Evolutionary conservation across 2,113 vertebrate genomes (phyloP), one percentile per base, ranked within the genome.

Genomic region (Campylomormyrus tamandua): DNA sequence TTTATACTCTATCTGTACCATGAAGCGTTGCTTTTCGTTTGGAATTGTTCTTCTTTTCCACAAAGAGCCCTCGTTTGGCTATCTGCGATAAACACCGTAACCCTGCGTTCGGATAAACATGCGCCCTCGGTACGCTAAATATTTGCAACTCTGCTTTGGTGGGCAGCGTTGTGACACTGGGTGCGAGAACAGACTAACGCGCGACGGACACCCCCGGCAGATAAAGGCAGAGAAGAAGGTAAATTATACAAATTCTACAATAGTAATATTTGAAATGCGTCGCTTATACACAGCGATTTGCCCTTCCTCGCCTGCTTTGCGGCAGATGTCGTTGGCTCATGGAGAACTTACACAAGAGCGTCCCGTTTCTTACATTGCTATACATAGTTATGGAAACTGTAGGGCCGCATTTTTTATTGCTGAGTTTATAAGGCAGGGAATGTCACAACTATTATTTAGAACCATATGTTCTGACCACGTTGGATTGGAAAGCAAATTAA

Each of bases 51-150:
- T 42, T 95, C 94, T 94, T 95, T 94, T 94, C 92, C 95, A 92
- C 93, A 92, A 90, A 94, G 92, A 92, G 91, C 92, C 91, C 92
- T 94, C 91, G 93, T 93, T 94, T 94, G 95, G 94, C 93, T 94
- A 95, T 96, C 95, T 95, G 91, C 95, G 92, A 94, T 94, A 95
- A 96, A 95, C 95, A 96, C 93, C 95, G 95, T 95, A 96, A 96
- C 94, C 94, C 92, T 92, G 95, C 94, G 95, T 95, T 93, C 93
- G 93, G 94, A 94, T 96, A 96, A 96, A 96, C 96, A 96, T 91
- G 91, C 95, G 91, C 90, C 94, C 93, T 90, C 93, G 94, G 95
- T 95, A 94, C 95, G 95, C 94, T 94, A 96, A 96, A 96, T 96
- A 96, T 96, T 96, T 96, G 95, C 91, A 92, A 92, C 92, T 95